Percentiles rank a stretch among this genome's conserved stretches.
These are phyloP conservation scores for Sceloporus tristichus DNA, from an alignment of 2,113 vertebrate species.

Conservation along the genomic window DNA sequence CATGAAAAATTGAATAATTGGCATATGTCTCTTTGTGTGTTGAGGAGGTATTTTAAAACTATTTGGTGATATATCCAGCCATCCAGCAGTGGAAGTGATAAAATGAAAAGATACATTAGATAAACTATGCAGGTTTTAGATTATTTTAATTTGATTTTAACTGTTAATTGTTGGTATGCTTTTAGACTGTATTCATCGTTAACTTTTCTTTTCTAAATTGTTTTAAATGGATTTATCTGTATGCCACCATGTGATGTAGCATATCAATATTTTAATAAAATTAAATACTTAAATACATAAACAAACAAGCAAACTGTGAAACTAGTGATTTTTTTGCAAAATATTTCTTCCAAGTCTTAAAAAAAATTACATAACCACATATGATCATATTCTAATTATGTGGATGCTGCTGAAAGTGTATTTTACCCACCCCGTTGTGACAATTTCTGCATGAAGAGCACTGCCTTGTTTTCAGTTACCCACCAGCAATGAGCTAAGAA, in stretches of 20 bases:
- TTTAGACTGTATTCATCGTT: too few relatives aligned
- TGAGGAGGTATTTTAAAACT: not conserved
- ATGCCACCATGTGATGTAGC: not conserved
- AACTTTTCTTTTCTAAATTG: too few relatives aligned
- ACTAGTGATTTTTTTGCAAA: not conserved
- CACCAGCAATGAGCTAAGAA: constrained; percentile 5
- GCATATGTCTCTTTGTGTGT: not conserved
- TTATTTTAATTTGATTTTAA: too few relatives aligned
- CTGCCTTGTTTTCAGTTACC: constrained; percentile 26
- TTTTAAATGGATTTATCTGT: too few relatives aligned
- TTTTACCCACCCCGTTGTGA: not conserved
- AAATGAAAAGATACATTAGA: not conserved
- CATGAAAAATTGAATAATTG: not conserved
- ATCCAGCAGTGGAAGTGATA: not conserved
- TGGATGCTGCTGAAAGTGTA: not conserved
- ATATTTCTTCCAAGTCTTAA: too few relatives aligned
- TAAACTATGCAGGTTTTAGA: not conserved
- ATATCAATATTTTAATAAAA: not conserved
- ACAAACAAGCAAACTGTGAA: not conserved
- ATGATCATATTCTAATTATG: not conserved
- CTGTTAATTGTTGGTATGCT: too few relatives aligned
- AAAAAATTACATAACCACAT: not conserved
- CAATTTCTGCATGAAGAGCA: not conserved
- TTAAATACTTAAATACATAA: not conserved
- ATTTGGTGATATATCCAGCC: not conserved